Evolutionary conservation across 2,888 invertebrate genomes (phyloP), one percentile per base, ranked within the genome.

Genomic region (Hedychridium roseum): DNA sequence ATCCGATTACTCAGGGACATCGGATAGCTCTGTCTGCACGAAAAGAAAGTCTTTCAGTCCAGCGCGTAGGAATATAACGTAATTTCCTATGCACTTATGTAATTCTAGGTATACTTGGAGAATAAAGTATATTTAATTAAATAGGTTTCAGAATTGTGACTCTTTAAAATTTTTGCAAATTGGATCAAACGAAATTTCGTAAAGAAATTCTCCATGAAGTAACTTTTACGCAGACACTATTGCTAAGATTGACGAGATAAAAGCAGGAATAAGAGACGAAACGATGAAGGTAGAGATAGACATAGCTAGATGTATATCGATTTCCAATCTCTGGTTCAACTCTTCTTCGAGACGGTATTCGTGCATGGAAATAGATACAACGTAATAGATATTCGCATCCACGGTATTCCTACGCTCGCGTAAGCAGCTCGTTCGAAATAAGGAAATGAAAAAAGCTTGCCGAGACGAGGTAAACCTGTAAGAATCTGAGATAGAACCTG

Each of bases 271-370:
- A 30, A 31, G 35, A 40, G 30, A 38, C 11, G 34, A 16, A 31
- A 16, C 26, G 20, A 12, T 4, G 28, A 34, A 44, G 34, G 35
- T 14, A 15, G 27, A 11, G 36, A 16, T 20, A 27, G 26, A 31
- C 11, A 45, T 43, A 46, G 14, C 31, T 26, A 30, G 17, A 27
- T 43, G 36, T 34, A 39, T 51, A 63, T 64, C 54, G 60, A 63
- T 66, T 63, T 50, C 50, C 55, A 56, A 60, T 60, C 54, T 40
- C 41, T 45, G 52, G 45, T 51, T 55, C 54, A 60, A 59, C 57
- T 57, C 44, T 53, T 48, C 45, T 43, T 37, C 45, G 49, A 46
- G 44, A 53, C 49, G 52, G 41, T 45, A 37, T 43, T 52, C 54
- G 55, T 55, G 50, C 60, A 60, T 56, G 51, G 56, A 47, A 58